These are phyloP conservation scores for Probaryconus sp. DNA, from an alignment of 1,140 invertebrate genomes.

Conservation along the genomic window DNA sequence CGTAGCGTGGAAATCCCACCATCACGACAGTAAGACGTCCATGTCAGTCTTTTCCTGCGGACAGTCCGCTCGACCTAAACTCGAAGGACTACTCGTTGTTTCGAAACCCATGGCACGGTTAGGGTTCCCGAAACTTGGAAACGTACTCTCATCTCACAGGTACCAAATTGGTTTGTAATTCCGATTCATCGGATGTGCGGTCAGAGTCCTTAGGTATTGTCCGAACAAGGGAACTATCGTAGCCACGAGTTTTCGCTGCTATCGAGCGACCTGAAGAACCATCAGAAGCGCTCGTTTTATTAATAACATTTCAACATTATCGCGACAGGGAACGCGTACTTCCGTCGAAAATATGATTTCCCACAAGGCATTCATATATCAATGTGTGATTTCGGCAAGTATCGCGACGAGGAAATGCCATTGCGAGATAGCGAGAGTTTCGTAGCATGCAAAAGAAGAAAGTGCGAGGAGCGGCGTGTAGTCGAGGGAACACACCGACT, in stretches of 20 bases:
- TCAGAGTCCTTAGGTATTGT: constrained; percentile 52
- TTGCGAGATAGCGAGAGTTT: constrained; percentile 32
- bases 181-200: constrained; percentile 69
- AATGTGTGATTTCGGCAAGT: constrained; percentile 54
- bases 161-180: constrained; percentile 74
- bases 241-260: constrained; percentile 65
- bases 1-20: constrained; percentile 4
- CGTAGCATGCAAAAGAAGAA: constrained; percentile 53
- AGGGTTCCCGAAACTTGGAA: constrained; percentile 61
- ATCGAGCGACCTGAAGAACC: constrained; percentile 61
- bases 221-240: constrained; percentile 60
- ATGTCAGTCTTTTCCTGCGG: neutral
- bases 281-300: constrained; percentile 47
- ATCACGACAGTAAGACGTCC: constrained; percentile 30
- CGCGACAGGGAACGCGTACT: neutral
- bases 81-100: constrained; percentile 46
- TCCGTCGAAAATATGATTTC: constrained; percentile 38
- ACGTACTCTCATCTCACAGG: constrained; percentile 59
- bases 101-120: constrained; percentile 35
- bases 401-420: constrained; percentile 44
- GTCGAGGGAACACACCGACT: constrained; percentile 18
- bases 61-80: too few relatives aligned
- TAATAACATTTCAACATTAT: constrained; percentile 61
- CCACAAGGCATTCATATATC: constrained; percentile 31
- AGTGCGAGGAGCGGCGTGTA: constrained; percentile 29